phyloP scores from a whole-genome alignment of 2,888 invertebrate species.

The Hipparchia semele region DNA sequence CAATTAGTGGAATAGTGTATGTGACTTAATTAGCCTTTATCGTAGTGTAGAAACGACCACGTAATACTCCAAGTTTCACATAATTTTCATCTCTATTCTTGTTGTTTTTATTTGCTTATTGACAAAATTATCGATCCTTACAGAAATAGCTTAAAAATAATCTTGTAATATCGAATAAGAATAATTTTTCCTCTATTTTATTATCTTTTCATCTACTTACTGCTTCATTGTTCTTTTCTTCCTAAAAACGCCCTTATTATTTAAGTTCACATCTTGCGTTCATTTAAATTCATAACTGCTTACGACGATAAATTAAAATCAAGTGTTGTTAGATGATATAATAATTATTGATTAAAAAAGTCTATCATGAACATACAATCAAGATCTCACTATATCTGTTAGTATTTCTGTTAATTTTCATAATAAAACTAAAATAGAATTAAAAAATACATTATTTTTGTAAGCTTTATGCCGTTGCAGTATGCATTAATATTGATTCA shows the following conservation, averaged over 20 bases:
- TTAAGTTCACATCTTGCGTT: slow-evolving; percentile 9
- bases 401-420: neutral
- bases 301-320: neutral
- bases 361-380: neutral
- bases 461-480: no score
- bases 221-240: slow-evolving; percentile 1
- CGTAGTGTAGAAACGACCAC: slow-evolving; percentile 16
- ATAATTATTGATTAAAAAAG: slow-evolving; percentile 6
- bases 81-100: slow-evolving; percentile 31
- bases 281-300: neutral
- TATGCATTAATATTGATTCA: neutral
- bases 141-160: slow-evolving; percentile 29
- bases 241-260: slow-evolving; percentile 14
- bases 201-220: neutral
- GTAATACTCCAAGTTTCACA: slow-evolving; percentile 26
- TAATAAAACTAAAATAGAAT: neutral
- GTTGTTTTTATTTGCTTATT: slow-evolving; percentile 47
- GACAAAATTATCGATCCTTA: slow-evolving; percentile 51
- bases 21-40: slow-evolving; percentile 21
- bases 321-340: neutral
- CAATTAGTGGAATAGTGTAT: slow-evolving; percentile 34
- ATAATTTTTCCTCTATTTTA: neutral
- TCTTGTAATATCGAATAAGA: neutral
- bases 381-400: no score
- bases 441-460: neutral